These are phyloP conservation scores for Ectropis crepuscularia DNA, from an alignment of 2,888 invertebrate species.

Conservation along the genomic window DNA sequence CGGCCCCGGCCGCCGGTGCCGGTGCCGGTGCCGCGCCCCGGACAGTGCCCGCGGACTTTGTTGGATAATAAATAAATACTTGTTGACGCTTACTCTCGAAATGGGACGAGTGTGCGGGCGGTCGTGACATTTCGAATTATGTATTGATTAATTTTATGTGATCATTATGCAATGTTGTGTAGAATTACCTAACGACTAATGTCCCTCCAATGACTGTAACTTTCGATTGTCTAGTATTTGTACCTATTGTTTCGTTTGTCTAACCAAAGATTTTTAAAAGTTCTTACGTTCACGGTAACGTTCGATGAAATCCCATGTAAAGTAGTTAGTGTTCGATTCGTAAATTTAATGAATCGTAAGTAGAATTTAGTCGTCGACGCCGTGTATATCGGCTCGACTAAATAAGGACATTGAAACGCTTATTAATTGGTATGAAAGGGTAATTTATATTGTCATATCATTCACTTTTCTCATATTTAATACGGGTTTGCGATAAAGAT, in stretches of 20 bases:
- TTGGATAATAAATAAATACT: slow-evolving; percentile 72
- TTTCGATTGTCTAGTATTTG: slow-evolving; percentile 79
- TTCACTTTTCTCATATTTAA: slow-evolving; percentile 85
- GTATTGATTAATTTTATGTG: slow-evolving; percentile 75
- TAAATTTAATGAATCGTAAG: slow-evolving; percentile 77
- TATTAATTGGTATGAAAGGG: slow-evolving; percentile 86
- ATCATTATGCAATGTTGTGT: slow-evolving; percentile 82
- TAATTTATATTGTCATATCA: slow-evolving; percentile 86
- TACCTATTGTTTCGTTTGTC: slow-evolving; percentile 77
- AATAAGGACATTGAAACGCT: slow-evolving; percentile 85
- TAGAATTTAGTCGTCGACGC: slow-evolving; percentile 76
- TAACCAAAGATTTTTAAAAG: slow-evolving; percentile 80
- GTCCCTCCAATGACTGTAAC: slow-evolving; percentile 83
- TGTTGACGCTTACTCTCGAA: slow-evolving; percentile 82
- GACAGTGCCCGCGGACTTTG: slow-evolving; percentile 46
- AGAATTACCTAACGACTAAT: slow-evolving; percentile 80
- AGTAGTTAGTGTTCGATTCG: slow-evolving; percentile 81
- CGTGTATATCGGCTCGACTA: slow-evolving; percentile 75
- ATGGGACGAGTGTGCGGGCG: slow-evolving; percentile 68
- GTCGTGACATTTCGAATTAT: slow-evolving; percentile 76
- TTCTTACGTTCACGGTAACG: slow-evolving; percentile 70
- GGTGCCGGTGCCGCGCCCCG: slow-evolving; percentile 24
- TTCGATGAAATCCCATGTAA: slow-evolving; percentile 74
- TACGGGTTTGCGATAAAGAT: slow-evolving; percentile 85
- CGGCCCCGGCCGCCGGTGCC: slow-evolving; percentile 26